Conservation (phyloP, 2,888 invertebrate species). For the Trissolcus japonicus region DNA sequence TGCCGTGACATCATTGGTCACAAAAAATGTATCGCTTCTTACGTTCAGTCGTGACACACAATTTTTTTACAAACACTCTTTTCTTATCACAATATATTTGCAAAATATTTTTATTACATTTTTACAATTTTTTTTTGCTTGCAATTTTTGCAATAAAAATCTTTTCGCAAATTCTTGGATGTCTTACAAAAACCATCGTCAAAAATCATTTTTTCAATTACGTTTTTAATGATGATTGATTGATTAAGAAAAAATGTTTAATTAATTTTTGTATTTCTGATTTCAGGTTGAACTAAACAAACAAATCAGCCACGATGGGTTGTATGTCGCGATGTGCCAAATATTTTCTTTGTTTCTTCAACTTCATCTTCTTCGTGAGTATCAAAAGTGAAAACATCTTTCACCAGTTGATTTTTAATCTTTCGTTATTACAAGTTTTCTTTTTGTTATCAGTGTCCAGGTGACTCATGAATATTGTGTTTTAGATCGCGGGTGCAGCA, state of each 20-base stretch:
- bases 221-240: neutral
- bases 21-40: constrained; percentile 3
- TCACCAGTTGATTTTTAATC: neutral
- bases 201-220: neutral
- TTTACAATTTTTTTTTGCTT: neutral
- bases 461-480: constrained; percentile 24
- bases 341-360: constrained; percentile 84
- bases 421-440: neutral
- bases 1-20: neutral
- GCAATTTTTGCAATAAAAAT: neutral
- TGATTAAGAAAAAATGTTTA: neutral
- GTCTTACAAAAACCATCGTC: neutral
- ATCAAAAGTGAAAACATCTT: constrained; percentile 47
- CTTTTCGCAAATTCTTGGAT: neutral
- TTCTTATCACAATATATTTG: neutral
- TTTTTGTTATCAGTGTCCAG: neutral
- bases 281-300: constrained; percentile 61
- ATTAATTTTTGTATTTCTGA: constrained; percentile 37
- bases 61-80: neutral
- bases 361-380: constrained; percentile 86
- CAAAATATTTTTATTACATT: neutral
- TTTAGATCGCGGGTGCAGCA: constrained; percentile 80
- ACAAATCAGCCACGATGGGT: constrained; percentile 72
- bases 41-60: constrained; percentile 16
- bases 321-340: constrained; percentile 83